phyloP scores from a whole-genome alignment of 2,113 vertebrate genomes.

The Scophthalmus maximus region DNA sequence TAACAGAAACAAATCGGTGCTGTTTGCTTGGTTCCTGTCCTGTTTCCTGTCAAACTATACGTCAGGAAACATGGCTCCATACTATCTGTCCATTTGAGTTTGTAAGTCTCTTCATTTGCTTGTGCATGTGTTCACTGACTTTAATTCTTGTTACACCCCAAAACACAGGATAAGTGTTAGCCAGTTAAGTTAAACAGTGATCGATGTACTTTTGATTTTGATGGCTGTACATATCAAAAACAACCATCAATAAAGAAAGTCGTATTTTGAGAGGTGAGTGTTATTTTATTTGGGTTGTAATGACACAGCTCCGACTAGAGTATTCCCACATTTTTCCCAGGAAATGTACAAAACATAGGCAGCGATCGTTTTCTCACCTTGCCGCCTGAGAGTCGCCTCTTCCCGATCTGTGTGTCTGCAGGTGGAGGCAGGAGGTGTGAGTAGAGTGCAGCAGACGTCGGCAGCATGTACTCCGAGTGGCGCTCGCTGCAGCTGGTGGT shows the following conservation, averaged over 20 bases:
- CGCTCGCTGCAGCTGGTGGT: constrained; percentile 95
- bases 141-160: no score
- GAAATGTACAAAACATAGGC: no score
- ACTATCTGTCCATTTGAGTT: no score
- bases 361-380: background rate
- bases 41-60: background rate
- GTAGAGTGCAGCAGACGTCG: constrained; percentile 68
- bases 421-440: constrained; percentile 76
- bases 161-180: no score
- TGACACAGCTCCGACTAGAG: background rate
- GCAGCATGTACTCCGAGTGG: constrained; percentile 98
- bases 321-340: background rate
- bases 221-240: no score
- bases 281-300: background rate
- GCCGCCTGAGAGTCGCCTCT: background rate
- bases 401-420: constrained; percentile 51
- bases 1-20: background rate
- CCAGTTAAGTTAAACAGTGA: background rate
- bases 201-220: background rate
- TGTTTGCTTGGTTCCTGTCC: background rate
- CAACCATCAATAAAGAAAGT: background rate
- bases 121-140: background rate
- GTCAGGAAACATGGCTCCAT: no score
- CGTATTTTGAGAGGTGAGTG: background rate
- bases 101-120: background rate